Evolutionary conservation across 2,888 invertebrate species (phyloP).

Genomic region (Nebria salina): DNA sequence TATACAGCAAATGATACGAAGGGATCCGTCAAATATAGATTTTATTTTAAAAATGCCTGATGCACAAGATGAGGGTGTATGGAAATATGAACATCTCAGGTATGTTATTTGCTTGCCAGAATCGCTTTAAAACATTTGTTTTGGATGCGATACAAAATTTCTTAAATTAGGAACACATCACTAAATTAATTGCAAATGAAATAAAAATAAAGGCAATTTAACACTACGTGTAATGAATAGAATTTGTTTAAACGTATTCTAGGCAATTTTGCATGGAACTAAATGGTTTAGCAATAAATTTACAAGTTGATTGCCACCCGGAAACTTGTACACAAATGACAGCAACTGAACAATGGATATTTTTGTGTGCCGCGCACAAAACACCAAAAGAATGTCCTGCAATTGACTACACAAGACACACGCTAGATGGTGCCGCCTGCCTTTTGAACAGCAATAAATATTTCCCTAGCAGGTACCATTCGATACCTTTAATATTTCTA

Average conservation of each 20-base stretch:
- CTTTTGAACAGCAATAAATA: conserved; percentile 99
- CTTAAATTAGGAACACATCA: too few species aligned
- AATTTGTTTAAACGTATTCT: conserved; percentile 51
- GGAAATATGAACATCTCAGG: conserved; percentile 99
- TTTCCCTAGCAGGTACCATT: conserved; percentile 92
- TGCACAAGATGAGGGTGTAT: conserved; percentile 97
- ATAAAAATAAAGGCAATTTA: too few species aligned
- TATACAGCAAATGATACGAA: conserved; percentile 96
- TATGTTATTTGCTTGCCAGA: conserved; percentile 55
- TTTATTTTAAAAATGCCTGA: conserved; percentile 96
- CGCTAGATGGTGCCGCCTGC: conserved; percentile 98
- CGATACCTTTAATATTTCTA: not conserved
- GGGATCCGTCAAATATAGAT: conserved; percentile 93
- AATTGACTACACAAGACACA: conserved; percentile 98
- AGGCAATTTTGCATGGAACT: conserved; percentile 99
- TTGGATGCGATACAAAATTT: too few species aligned
- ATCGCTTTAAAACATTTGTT: too few species aligned
- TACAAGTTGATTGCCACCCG: conserved; percentile 96
- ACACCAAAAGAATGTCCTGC: conserved; percentile 99
- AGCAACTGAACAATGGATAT: conserved; percentile 99
- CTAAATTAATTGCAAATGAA: too few species aligned
- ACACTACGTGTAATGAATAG: not conserved
- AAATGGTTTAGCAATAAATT: conserved; percentile 95
- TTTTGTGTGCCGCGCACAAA: conserved; percentile 99
- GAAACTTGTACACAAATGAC: conserved; percentile 99